Evolutionary conservation across 2,888 invertebrate genomes (phyloP), one percentile per base, ranked within the genome.

Genomic region (Parnassius apollo): DNA sequence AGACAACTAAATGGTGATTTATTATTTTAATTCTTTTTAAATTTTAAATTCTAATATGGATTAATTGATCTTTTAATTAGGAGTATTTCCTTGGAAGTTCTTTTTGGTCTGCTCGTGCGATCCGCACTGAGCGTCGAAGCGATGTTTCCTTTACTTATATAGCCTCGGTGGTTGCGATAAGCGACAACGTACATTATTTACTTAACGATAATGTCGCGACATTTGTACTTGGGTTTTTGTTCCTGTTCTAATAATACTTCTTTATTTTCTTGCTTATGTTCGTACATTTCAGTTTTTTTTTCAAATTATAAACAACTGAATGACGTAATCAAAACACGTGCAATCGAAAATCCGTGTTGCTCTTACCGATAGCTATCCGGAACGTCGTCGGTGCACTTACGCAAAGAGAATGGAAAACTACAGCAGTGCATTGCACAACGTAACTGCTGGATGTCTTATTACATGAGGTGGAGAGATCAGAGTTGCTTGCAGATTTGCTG

Each of bases 61-160:
- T 35, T 7, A 35, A 1, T 35, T 35, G 35, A 35, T 35, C 7
- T 4, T 4, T 35, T 35, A 4, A 35, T 49, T 9, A 49, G 12
- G 13, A 44, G 12, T 25, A 11, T 49, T 49, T 61, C 46, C 52
- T 51, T 11, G 22, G 18, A 22, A 22, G 75, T 62, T 82, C 80
- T 82, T 82, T 73, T 68, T 71, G 74, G 86, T 86, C 73, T 86
- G 87, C 88, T 89, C 87, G 88, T 82, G 75, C 91, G 75, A 88
- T 90, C 90, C 91, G 86, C 88, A 91, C 88, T 91, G 90, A 85
- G 85, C 90, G 69, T 57, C 42, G 71, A 67, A 49, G 18, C 35
- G 45, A 13, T 45, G 66, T 57, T 64, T 60, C 69, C 35, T 50
- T 59, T 66, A 66, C 76, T 86, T 88, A 65, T 88, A 90, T 88